Evolutionary conservation across 2,888 invertebrate species (phyloP).

Genomic region (Aleiodes alternator): DNA sequence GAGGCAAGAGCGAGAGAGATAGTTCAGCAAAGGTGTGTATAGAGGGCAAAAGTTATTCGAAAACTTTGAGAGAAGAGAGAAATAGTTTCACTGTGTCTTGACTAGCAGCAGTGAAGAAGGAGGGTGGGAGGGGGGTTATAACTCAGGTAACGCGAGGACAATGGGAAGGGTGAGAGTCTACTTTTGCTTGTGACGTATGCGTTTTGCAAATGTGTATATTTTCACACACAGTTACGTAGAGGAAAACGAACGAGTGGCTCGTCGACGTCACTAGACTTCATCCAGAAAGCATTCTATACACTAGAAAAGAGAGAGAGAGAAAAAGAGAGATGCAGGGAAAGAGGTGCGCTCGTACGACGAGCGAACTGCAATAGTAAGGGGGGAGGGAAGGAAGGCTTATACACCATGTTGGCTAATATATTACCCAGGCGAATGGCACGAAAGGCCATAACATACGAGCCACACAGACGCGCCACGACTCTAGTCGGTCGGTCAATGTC

Average conservation of each 20-base stretch:
- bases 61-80: slow-evolving; percentile 25
- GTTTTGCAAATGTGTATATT: slow-evolving; percentile 40
- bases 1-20: background rate
- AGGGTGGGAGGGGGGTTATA: slow-evolving; percentile 18
- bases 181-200: slow-evolving; percentile 22
- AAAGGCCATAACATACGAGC: slow-evolving; percentile 52
- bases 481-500: slow-evolving; percentile 54
- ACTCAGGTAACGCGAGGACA: slow-evolving; percentile 33
- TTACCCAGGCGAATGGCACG: slow-evolving; percentile 53
- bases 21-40: slow-evolving; percentile 28
- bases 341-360: too few species aligned
- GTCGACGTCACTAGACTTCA: slow-evolving; percentile 13
- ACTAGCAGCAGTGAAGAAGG: too few species aligned
- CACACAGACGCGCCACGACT: slow-evolving; percentile 36
- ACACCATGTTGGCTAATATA: slow-evolving; percentile 51
- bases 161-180: slow-evolving; percentile 27
- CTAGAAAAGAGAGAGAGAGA: too few species aligned
- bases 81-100: background rate
- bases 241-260: slow-evolving; percentile 40
- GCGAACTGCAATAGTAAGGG: too few species aligned
- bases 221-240: slow-evolving; percentile 47
- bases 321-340: too few species aligned
- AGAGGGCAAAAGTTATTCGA: slow-evolving; percentile 42
- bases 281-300: background rate
- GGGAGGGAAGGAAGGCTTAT: slow-evolving; percentile 1